These are phyloP conservation scores for Ctenodactylus gundi DNA, from an alignment of 2,113 vertebrate genomes.

Conservation along the genomic window DNA sequence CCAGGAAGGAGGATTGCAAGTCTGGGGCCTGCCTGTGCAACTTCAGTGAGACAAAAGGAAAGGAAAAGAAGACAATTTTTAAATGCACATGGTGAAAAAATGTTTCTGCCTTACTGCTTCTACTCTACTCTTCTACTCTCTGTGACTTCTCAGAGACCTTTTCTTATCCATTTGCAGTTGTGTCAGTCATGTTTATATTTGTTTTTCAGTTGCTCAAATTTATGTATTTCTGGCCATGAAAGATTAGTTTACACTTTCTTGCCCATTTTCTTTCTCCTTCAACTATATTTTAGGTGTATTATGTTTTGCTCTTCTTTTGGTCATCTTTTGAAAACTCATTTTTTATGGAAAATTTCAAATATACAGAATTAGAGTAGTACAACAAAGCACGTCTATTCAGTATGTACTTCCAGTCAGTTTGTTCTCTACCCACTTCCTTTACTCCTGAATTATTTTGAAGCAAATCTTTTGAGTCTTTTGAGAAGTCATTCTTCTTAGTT, in stretches of 20 bases:
- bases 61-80: background rate
- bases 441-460: background rate
- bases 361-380: background rate
- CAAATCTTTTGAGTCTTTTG: background rate
- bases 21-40: background rate
- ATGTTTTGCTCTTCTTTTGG: background rate
- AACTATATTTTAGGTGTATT: background rate
- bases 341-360: conserved; percentile 1
- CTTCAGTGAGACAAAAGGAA: background rate
- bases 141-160: background rate
- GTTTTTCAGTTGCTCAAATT: background rate
- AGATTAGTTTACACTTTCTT: background rate
- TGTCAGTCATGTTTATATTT: background rate
- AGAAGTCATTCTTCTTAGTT: background rate
- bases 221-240: background rate
- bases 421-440: background rate
- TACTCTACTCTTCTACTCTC: too few relatives aligned
- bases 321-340: background rate
- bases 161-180: background rate
- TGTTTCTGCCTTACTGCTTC: background rate
- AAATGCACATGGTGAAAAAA: background rate
- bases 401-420: background rate
- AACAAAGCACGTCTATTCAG: background rate
- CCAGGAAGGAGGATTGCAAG: background rate
- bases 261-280: background rate